A percentile compares a stretch with the other conserved stretches of the same genome.
These are phyloP conservation scores for Trinectes maculatus DNA, from an alignment of 2,113 vertebrate genomes.

Conservation along the genomic window DNA sequence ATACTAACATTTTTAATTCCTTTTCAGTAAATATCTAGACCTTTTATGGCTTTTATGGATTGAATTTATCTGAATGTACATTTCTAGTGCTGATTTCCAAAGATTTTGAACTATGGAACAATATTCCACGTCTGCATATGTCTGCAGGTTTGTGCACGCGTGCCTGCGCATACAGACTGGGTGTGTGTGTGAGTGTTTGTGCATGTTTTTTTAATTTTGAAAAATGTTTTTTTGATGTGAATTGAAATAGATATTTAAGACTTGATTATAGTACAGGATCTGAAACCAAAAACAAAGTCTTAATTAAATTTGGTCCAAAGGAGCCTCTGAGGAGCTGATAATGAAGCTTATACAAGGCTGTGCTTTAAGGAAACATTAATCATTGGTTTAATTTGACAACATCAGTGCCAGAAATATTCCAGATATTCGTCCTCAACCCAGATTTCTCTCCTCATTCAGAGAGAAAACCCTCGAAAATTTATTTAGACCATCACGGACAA, in stretches of 20 bases:
- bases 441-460: conserved; percentile 36
- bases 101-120: background rate
- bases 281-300: background rate
- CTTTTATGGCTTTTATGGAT: too few species aligned
- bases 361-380: background rate
- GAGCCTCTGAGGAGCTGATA: background rate
- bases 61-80: background rate
- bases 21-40: too few species aligned
- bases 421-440: conserved; percentile 16
- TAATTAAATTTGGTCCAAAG: conserved; percentile 9
- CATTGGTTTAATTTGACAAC: conserved; percentile 17
- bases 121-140: background rate
- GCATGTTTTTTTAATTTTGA: background rate
- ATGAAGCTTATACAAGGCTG: background rate
- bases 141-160: background rate
- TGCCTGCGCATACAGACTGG: background rate
- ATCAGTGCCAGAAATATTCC: conserved; percentile 5
- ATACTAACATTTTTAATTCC: too few species aligned
- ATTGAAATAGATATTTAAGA: background rate
- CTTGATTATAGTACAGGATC: background rate
- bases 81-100: background rate
- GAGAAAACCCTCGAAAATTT: conserved; percentile 38
- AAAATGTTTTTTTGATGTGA: background rate
- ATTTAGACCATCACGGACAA: conserved; percentile 37
- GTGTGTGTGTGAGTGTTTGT: too few species aligned